Evolutionary conservation across 2,797 vertebrate genomes (phyloP), one percentile per base, ranked within the genome.

Genomic region (Okamejei kenojei): DNA sequence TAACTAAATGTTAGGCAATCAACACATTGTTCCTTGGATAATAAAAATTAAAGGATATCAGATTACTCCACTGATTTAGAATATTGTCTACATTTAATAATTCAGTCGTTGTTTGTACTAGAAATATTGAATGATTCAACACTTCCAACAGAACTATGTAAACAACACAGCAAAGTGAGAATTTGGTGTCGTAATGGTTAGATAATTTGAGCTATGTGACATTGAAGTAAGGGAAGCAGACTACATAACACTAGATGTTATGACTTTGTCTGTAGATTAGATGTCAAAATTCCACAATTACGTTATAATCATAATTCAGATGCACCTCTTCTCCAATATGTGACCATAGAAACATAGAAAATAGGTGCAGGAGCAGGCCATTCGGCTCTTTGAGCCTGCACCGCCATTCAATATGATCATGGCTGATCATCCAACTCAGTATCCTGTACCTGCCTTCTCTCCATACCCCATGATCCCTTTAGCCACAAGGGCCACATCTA

Each of bases 151-250:
- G 54, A 81, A 2, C 79, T 45, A 78, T 78, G 35, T 81, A 45
- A 81, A 81, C 38, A 81, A 81, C 19, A 23, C 7, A 58, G 45
- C 10, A 61, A 84, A 84, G 21, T 84, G 10, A 11, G 54, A 58
- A 84, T 61, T 29, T 84, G 29, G 26, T 26, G 23, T 4, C 29
- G 58, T 58, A 61, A 61, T 61, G 5, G 58, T 61, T 23, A 84
- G 81, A 84, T 54, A 84, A 84, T 84, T 84, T 84, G 10, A 84
- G 26, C 58, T 84, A 26, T n/a, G 45, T 58, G 45, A 84, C 54
- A 84, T 84, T 58, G 54, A 84, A 61, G 29, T 61, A 84, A n/a
- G 23, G 13, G 11, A 84, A 84, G 21, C 29, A 84, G 38, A 84
- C 23, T 29, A 58, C 5, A 61, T n/a, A 84, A 84, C 54, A 58